A percentile compares a stretch with the other conserved stretches of the same genome.
Evolutionary conservation across 2,888 invertebrate genomes (phyloP).

Genomic region (Clanis bilineata): DNA sequence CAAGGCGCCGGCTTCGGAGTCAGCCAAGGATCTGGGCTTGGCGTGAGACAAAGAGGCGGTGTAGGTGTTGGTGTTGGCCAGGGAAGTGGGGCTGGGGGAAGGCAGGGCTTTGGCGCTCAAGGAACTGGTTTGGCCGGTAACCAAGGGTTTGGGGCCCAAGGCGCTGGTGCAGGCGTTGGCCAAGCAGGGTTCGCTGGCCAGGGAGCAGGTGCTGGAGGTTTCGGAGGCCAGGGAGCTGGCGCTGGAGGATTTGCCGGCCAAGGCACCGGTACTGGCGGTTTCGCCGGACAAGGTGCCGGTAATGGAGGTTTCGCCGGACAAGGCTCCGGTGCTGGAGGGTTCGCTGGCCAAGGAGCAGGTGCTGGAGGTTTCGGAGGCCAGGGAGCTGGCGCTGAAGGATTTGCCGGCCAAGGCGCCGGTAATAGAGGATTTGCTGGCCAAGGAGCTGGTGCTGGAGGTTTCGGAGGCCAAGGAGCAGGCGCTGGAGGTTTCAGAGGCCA

Average conservation of each 20-base stretch:
- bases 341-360: background rate
- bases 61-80: slow-evolving; percentile 21
- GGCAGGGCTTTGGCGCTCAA: background rate
- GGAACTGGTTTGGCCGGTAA: background rate
- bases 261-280: too few species aligned
- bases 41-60: slow-evolving; percentile 33
- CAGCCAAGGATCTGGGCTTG: slow-evolving; percentile 23
- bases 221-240: slow-evolving; percentile 22
- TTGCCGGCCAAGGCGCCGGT: too few species aligned
- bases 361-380: background rate
- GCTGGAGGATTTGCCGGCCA: too few species aligned
- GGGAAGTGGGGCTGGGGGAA: background rate
- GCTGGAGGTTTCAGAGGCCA: background rate
- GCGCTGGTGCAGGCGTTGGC: background rate
- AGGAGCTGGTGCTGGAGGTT: background rate
- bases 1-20: slow-evolving; percentile 17
- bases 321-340: background rate
- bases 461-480: background rate
- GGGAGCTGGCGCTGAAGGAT: background rate
- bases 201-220: slow-evolving; percentile 29
- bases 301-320: background rate
- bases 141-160: background rate
- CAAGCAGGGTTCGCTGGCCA: background rate
- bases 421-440: background rate
- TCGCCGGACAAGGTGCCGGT: background rate